A percentile compares a stretch with the other conserved stretches of the same genome.
phyloP scores from a whole-genome alignment of 2,113 vertebrate species.

The Reinhardtius hippoglossoides region DNA sequence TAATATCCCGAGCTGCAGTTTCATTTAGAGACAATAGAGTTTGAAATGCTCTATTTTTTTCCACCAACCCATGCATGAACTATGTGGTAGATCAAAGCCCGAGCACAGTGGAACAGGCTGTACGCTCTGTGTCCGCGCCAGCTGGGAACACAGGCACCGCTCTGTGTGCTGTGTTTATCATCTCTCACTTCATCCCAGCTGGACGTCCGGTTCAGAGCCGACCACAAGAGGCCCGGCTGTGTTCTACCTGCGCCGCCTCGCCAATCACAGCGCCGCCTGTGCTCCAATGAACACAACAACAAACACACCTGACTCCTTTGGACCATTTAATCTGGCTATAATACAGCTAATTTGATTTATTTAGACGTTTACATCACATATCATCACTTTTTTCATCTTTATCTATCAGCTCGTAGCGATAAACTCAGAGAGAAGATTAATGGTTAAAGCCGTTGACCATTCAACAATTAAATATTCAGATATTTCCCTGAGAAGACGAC shows the following conservation, averaged over 20 bases:
- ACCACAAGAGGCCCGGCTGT: not conserved
- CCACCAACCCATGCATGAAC: not conserved
- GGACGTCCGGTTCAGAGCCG: conserved; percentile 10
- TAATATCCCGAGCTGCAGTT: not conserved
- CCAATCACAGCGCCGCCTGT: not conserved
- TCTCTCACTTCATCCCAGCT: conserved; percentile 43
- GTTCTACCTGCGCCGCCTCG: conserved; percentile 15
- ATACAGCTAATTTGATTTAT: too few species aligned
- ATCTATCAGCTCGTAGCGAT: too few species aligned
- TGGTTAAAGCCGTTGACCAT: too few species aligned
- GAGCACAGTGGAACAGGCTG: not conserved
- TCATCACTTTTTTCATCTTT: too few species aligned
- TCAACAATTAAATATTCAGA: too few species aligned
- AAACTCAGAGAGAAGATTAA: too few species aligned
- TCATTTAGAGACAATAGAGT: not conserved
- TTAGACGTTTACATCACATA: too few species aligned
- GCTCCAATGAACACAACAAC: not conserved
- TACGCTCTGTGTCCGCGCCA: not conserved
- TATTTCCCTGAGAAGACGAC: too few species aligned
- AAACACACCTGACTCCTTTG: not conserved
- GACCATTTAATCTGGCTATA: not conserved
- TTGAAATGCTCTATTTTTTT: not conserved
- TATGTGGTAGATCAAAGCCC: not conserved
- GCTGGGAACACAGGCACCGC: not conserved
- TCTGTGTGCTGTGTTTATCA: not conserved